These are phyloP conservation scores for Paedocypris sp. DNA, from an alignment of 2,113 vertebrate genomes.

Conservation along the genomic window DNA sequence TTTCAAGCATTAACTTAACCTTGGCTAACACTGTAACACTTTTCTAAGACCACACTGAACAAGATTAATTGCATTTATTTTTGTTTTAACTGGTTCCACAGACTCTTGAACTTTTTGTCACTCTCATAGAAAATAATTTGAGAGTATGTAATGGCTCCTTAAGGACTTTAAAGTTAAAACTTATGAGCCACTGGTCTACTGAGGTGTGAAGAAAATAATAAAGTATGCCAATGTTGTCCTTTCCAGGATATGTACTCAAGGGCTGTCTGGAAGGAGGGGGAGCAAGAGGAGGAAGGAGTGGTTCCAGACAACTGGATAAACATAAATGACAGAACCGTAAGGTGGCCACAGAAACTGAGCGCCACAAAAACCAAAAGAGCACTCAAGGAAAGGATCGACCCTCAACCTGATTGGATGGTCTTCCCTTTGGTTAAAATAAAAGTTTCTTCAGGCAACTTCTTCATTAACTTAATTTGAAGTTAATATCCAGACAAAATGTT, in stretches of 20 bases:
- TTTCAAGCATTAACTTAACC: too few species aligned
- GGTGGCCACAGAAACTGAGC: background rate
- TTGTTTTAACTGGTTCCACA: too few species aligned
- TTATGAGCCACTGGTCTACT: too few species aligned
- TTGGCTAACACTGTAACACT: too few species aligned
- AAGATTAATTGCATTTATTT: too few species aligned
- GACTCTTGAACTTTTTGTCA: too few species aligned
- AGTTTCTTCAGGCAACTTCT: background rate
- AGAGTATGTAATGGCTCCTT: too few species aligned
- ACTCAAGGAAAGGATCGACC: background rate
- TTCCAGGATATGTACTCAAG: slow-evolving; percentile 10
- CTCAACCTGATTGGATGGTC: background rate
- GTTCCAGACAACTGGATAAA: slow-evolving; percentile 2
- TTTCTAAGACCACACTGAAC: too few species aligned
- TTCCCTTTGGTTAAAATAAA: background rate
- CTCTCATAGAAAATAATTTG: too few species aligned
- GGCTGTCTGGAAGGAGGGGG: slow-evolving; percentile 9
- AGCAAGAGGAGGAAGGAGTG: background rate
- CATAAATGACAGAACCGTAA: background rate
- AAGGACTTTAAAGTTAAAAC: background rate
- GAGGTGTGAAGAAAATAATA: too few species aligned
- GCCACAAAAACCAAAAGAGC: background rate
- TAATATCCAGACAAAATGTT: too few species aligned
- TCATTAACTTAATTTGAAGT: background rate
- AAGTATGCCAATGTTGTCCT: too few species aligned